phyloP scores from a whole-genome alignment of 2,113 vertebrate species.

The Sinosuthora webbiana region DNA sequence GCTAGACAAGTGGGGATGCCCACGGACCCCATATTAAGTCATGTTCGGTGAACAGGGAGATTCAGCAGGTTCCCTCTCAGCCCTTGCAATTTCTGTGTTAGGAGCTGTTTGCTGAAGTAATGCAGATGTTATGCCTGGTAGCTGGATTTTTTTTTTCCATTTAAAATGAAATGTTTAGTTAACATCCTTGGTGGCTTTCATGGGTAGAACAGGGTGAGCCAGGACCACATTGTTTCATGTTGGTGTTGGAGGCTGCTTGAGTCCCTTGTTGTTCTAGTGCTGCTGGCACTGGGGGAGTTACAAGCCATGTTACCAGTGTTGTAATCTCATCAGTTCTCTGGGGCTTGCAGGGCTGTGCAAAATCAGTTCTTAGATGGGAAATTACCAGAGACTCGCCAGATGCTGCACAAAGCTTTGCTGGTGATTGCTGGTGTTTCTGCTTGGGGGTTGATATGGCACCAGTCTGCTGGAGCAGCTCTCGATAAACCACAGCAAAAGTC shows the following conservation, averaged over 20 bases:
- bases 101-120: background rate
- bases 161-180: background rate
- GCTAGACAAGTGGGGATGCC: conserved; percentile 15
- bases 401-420: background rate
- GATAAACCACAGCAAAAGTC: background rate
- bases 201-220: background rate
- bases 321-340: conserved; percentile 32
- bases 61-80: background rate
- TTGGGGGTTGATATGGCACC: background rate
- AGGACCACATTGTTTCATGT: background rate
- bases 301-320: conserved; percentile 6
- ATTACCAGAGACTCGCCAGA: conserved; percentile 36
- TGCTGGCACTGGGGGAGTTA: conserved; percentile 4
- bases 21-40: conserved; percentile 50
- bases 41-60: conserved; percentile 5
- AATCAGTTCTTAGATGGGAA: conserved; percentile 43
- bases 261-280: background rate
- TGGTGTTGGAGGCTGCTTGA: conserved; percentile 29
- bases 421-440: background rate
- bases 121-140: background rate
- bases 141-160: background rate
- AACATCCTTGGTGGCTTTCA: background rate
- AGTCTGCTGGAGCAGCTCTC: background rate
- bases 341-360: conserved; percentile 22
- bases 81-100: background rate